A percentile compares a stretch with the other conserved stretches of the same genome.
phyloP scores from a whole-genome alignment of 2,888 invertebrate genomes.

The Xestia xanthographa region DNA sequence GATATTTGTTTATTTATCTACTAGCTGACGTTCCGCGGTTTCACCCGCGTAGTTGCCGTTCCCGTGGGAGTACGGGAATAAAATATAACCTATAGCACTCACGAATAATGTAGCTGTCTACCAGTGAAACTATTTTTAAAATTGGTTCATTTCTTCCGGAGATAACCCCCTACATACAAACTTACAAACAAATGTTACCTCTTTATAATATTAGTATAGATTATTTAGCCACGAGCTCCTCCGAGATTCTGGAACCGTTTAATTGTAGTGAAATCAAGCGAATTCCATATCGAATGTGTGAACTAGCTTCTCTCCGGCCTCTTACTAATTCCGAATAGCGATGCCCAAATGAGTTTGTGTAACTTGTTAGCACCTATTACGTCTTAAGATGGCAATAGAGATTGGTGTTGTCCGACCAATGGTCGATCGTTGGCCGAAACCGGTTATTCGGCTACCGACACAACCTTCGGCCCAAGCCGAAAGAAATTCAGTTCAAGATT shows the following conservation, averaged over 20 bases:
- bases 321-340: slow-evolving; percentile 61
- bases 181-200: too few relatives aligned
- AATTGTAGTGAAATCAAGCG: slow-evolving; percentile 52
- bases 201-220: too few relatives aligned
- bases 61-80: too few relatives aligned
- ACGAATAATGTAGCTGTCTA: too few relatives aligned
- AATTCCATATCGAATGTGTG: slow-evolving; percentile 55
- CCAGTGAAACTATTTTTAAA: too few relatives aligned
- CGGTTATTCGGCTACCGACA: neutral
- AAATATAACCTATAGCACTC: too few relatives aligned
- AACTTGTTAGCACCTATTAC: slow-evolving; percentile 55
- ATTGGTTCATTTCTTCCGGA: too few relatives aligned
- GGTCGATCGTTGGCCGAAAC: neutral
- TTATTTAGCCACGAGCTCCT: neutral
- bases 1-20: too few relatives aligned
- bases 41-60: too few relatives aligned
- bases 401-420: neutral
- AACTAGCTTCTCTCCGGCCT: slow-evolving; percentile 50
- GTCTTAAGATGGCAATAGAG: slow-evolving; percentile 43
- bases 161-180: too few relatives aligned
- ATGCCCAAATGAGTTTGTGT: slow-evolving; percentile 69
- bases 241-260: neutral
- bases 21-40: too few relatives aligned
- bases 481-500: neutral
- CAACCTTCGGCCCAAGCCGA: neutral